A percentile compares a stretch with the other conserved stretches of the same genome.
phyloP scores from a whole-genome alignment of 2,113 vertebrate genomes.

The Oryzias melastigma region DNA sequence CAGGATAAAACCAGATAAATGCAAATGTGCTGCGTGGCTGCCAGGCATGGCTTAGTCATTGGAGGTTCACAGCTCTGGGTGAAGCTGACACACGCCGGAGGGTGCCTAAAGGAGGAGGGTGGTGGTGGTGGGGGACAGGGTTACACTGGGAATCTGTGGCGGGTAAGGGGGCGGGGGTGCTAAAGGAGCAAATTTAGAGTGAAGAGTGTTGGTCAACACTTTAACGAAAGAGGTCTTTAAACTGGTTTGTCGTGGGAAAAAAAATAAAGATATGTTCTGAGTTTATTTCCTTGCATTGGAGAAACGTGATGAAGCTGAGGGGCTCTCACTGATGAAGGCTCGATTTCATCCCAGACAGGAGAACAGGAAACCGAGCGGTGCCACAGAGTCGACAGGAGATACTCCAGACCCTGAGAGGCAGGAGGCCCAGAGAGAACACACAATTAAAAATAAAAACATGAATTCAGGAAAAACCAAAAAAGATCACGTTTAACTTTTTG shows the following conservation, averaged over 20 bases:
- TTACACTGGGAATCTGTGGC: slow-evolving; percentile 2
- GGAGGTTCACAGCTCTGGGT: slow-evolving; percentile 12
- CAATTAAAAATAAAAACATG: neutral
- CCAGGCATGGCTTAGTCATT: slow-evolving; percentile 42
- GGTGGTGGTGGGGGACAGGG: slow-evolving; percentile 6
- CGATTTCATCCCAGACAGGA: slow-evolving; percentile 15
- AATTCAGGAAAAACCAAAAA: neutral
- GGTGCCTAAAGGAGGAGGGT: slow-evolving; percentile 30
- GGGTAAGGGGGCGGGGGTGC: slow-evolving; percentile 3
- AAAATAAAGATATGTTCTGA: too few species aligned
- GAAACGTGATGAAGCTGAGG: neutral
- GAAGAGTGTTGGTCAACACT: slow-evolving; percentile 14
- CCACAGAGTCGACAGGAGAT: slow-evolving; percentile 44
- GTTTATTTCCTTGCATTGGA: neutral
- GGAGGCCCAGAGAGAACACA: neutral
- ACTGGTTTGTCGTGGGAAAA: too few species aligned
- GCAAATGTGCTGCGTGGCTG: slow-evolving; percentile 28
- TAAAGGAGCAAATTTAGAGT: slow-evolving; percentile 49
- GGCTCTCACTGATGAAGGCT: neutral
- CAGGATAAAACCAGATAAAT: neutral
- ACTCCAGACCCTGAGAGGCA: slow-evolving; percentile 29
- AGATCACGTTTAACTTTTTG: too few species aligned
- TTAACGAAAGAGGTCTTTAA: too few species aligned
- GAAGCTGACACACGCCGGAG: slow-evolving; percentile 40
- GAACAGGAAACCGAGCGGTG: slow-evolving; percentile 49